phyloP scores from a whole-genome alignment of 64 coral and sea anemone genomes.

The Pocillopora verrucosa region DNA sequence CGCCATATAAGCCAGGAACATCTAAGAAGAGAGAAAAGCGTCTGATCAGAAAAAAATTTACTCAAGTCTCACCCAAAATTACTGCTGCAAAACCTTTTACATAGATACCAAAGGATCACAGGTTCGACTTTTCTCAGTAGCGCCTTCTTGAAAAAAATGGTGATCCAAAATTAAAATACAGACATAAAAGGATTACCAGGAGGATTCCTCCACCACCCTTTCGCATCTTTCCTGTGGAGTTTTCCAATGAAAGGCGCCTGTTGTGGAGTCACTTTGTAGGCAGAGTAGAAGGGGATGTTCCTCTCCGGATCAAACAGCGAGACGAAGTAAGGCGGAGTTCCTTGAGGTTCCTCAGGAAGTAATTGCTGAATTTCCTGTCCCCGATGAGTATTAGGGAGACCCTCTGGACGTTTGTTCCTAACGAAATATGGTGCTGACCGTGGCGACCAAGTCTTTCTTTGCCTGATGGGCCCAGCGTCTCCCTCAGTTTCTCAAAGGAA shows the following conservation, averaged over 20 bases:
- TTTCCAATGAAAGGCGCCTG: conserved; percentile 17
- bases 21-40: not conserved
- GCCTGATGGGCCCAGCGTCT: not conserved
- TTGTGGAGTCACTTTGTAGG: conserved; percentile 33
- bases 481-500: not conserved
- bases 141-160: not conserved
- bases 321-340: conserved; percentile 23
- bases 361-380: conserved; percentile 35
- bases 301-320: conserved; percentile 30
- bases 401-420: not conserved
- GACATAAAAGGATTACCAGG: not conserved
- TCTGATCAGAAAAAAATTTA: not conserved
- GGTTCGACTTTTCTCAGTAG: not conserved
- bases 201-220: not conserved
- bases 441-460: not conserved
- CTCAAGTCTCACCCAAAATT: not conserved
- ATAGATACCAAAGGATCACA: too few relatives aligned
- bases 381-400: not conserved
- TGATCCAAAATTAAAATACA: not conserved
- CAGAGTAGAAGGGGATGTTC: conserved; percentile 43
- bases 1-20: not conserved
- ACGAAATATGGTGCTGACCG: conserved; percentile 15
- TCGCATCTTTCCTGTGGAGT: not conserved
- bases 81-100: too few relatives aligned
- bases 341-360: not conserved